Base-by-base conservation (phyloP, 2,797 vertebrate species). In the Carapus acus region DNA sequence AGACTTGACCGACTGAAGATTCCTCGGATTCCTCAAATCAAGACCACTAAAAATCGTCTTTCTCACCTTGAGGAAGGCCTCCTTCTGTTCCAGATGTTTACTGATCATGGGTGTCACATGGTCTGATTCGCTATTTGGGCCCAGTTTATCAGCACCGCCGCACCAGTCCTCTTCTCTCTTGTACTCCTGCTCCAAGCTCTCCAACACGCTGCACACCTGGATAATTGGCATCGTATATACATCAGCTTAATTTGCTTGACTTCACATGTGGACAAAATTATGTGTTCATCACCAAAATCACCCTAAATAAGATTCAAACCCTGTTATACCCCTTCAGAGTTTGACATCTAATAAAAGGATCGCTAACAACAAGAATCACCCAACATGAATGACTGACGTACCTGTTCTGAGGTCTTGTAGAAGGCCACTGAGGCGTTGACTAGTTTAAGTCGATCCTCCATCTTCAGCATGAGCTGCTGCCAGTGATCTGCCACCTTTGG, bases 391-490 rank as follows among this genome's bases (percentile, higher is more conserved):
- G n/a, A n/a, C n/a, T n/a, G n/a, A n/a, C 44, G 15, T 75, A 96
- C 95, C 92, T 98, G 96, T 71, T 99, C 96, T 0, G 95, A 99
- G 16, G 96, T 99, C 81, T 99, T 99, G 81, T 98, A 99, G 83
- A 98, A 99, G 77, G 94, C 96, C 53, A 98, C 96, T 0, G 96
- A 99, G 0, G 96, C 94, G 15, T 98, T 99, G 70, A 98, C 94
- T 27, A 98, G 91, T 73, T 98, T 98, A 33, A 98, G 92, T 22
- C 94, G 88, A 69, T 99, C 96, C 71, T 99, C 96, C 96, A 98
- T 98, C 86, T 98, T 99, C 61, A 98, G 90, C 96, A 98, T 98
- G 67, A 98, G 90, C 78, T 99, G 95, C 58, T 99, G 96, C 96
- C 95, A 98, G 53, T 99, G 95, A 2, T 94, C 96, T 41, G 96